A percentile compares a stretch with the other conserved stretches of the same genome.
Conservation (phyloP, 2,113 vertebrate species). For the Melanerpes formicivorus region DNA sequence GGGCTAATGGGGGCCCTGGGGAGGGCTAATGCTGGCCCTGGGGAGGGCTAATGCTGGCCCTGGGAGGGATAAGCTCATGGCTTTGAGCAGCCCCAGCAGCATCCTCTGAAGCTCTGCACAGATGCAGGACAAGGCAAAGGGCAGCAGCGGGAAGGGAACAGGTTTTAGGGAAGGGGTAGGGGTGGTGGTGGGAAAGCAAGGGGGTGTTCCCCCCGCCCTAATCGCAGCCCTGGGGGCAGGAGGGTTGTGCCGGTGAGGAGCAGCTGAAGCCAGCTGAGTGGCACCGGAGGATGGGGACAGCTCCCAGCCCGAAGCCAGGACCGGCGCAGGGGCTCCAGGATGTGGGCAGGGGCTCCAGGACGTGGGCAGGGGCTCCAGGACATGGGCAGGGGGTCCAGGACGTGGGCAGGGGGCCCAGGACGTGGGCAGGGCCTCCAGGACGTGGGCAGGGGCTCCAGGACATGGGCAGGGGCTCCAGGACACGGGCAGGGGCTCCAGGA, state of each 20-base stretch:
- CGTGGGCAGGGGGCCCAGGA: too few species aligned
- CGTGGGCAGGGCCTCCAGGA: too few species aligned
- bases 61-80: background rate
- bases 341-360: too few species aligned
- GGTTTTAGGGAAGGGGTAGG: background rate
- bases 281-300: background rate
- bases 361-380: too few species aligned
- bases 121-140: accelerated
- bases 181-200: background rate
- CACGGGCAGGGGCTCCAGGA: background rate
- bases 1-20: accelerated
- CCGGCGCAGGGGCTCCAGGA: too few species aligned
- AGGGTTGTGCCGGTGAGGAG: accelerated
- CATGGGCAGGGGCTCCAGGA: background rate
- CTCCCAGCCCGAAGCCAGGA: background rate
- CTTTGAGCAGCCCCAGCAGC: background rate
- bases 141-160: background rate
- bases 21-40: background rate
- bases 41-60: background rate
- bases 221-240: background rate
- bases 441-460: too few species aligned
- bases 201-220: accelerated
- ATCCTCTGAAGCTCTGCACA: background rate
- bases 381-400: too few species aligned
- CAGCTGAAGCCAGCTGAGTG: accelerated